Evolutionary conservation across 2,797 vertebrate species (phyloP).

Genomic region (Enteromius fasciolatus): DNA sequence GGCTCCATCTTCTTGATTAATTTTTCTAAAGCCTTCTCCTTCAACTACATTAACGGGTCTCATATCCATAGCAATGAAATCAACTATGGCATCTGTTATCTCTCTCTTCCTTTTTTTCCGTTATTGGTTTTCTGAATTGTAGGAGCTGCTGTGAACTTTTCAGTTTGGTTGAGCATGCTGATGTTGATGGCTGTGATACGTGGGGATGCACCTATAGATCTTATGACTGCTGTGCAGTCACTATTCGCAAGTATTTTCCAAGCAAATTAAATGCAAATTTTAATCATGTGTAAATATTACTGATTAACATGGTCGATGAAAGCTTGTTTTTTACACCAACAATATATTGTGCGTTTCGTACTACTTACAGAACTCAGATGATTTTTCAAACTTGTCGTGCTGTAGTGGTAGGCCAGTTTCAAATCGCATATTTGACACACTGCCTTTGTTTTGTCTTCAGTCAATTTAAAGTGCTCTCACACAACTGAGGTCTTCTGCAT

Average conservation of each 20-base stretch:
- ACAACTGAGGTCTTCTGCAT: too few relatives aligned
- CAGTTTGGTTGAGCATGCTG: neutral
- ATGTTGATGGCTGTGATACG: neutral
- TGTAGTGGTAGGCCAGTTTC: too few relatives aligned
- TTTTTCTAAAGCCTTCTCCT: conserved; percentile 33
- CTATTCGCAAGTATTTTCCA: too few relatives aligned
- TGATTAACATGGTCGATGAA: too few relatives aligned
- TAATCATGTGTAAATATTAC: too few relatives aligned
- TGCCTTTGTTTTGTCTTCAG: too few relatives aligned
- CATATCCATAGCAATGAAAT: neutral
- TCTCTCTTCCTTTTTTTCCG: neutral
- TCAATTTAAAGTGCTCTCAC: too few relatives aligned
- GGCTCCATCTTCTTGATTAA: conserved; percentile 6
- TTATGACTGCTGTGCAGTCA: too few relatives aligned
- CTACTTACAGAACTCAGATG: neutral
- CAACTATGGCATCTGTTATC: neutral
- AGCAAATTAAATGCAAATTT: too few relatives aligned
- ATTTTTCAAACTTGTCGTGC: neutral
- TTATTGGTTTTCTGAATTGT: neutral
- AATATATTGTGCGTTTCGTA: too few relatives aligned
- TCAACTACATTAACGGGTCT: conserved; percentile 1
- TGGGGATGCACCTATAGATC: neutral
- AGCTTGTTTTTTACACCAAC: too few relatives aligned
- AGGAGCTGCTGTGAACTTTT: neutral
- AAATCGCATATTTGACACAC: too few relatives aligned